Base-by-base conservation (phyloP, 2,797 vertebrate genomes). In the Silurus lanzhouensis region DNA sequence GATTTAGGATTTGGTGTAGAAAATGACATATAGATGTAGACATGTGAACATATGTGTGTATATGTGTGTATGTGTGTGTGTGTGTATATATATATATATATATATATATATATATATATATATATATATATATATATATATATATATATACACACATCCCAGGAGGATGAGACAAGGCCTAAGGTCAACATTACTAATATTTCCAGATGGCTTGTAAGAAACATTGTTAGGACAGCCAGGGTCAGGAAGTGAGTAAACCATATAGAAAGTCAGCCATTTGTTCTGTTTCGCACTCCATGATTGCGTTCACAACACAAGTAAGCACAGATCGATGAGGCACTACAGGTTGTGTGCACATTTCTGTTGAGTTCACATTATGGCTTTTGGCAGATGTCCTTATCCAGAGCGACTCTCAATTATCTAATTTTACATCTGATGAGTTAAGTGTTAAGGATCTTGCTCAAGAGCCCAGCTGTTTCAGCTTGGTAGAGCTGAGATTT, bases 1-100 rank as follows among this genome's bases (percentile, higher is more conserved):
- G 6, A 74, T 55, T 14, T n/a, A 6, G 13, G n/a, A 75, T 15
- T 55, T 14, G 60, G 88, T 91, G 88, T 87, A 91, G 90, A 82
- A 89, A 9, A 13, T 67, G 27, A 27, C 19, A 46, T 70, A 20
- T 44, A 44, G 20, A 8, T 38, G 38, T 19, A 38, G 31, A 38
- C 31, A 38, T 38, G 31, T 38, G 31, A 38, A 38, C 31, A 38
- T 38, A 38, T 38, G 31, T 38, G 31, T 38, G 31, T 38, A 38
- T 38, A 38, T 38, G 31, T 38, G 31, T 38, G 31, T 38, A 2
- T 38, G 31, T 38, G 31, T 31, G 31, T 31, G 31, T 31, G 31
- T 31, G 27, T 27, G 27, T 27, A 1, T 27, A 1, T 27, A 1
- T 27, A 27, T 27, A 27, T 27, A 27, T 1, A n/a, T n/a, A n/a